Percentiles rank a stretch among this genome's conserved stretches.
These are phyloP conservation scores for Temnothorax rugatulus DNA, from an alignment of 2,888 invertebrate genomes.

Conservation along the genomic window DNA sequence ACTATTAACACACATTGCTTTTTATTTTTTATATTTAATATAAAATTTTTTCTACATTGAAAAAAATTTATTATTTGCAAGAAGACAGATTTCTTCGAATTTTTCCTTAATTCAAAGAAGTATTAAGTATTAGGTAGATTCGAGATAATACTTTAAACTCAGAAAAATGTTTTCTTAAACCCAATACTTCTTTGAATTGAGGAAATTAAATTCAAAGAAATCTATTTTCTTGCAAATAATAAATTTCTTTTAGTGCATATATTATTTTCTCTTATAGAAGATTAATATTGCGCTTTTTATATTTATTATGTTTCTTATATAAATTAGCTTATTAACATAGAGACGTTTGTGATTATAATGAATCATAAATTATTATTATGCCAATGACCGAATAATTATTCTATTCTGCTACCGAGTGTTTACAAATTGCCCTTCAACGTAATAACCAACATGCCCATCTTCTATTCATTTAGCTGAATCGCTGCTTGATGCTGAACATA, in stretches of 20 bases:
- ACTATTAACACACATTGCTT: neutral
- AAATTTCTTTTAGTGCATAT: too few species aligned
- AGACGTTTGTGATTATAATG: neutral
- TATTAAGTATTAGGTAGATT: too few species aligned
- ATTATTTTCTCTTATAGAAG: neutral
- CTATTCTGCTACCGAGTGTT: neutral
- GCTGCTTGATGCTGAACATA: constrained; percentile 11
- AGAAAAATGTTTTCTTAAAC: too few species aligned
- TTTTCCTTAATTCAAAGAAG: too few species aligned
- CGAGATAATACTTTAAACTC: too few species aligned
- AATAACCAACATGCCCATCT: constrained; percentile 11
- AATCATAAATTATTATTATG: constrained; percentile 12
- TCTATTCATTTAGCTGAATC: constrained; percentile 24
- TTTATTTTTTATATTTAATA: neutral
- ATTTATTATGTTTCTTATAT: neutral
- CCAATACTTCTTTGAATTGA: too few species aligned
- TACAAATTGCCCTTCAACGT: constrained; percentile 1
- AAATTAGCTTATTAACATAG: neutral
- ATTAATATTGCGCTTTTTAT: neutral
- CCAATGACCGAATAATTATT: neutral
- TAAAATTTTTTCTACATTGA: neutral
- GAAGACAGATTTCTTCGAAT: too few species aligned
- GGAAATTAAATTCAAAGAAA: too few species aligned
- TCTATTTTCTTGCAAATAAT: too few species aligned
- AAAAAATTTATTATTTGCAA: too few species aligned